Conservation (phyloP, 92 coral and sea anemone species). For the Muricea muricata region DNA sequence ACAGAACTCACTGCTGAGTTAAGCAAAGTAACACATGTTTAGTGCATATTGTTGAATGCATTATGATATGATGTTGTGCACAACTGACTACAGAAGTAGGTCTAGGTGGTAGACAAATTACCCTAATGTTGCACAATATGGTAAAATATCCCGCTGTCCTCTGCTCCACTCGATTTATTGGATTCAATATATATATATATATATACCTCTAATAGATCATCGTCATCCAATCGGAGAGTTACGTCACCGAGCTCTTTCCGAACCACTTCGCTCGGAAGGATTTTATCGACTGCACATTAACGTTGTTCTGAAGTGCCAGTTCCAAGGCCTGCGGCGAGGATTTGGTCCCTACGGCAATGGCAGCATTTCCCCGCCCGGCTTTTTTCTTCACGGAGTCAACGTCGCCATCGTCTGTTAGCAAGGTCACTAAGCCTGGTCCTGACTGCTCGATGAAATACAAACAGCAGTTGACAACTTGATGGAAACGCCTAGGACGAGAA, state of each 20-base stretch:
- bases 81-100: too few species aligned
- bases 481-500: constrained; percentile 80
- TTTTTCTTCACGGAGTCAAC: constrained; percentile 72
- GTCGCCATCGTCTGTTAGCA: constrained; percentile 78
- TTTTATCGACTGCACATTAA: constrained; percentile 88
- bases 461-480: constrained; percentile 94
- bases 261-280: constrained; percentile 80
- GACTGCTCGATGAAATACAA: constrained; percentile 82
- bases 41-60: background rate
- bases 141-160: too few species aligned
- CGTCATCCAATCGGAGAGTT: constrained; percentile 53
- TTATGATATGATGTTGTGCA: background rate
- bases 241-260: constrained; percentile 59
- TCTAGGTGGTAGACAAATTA: too few species aligned
- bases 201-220: constrained; percentile 24
- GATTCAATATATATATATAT: too few species aligned
- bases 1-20: too few species aligned
- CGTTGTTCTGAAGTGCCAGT: constrained; percentile 86
- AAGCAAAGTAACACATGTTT: background rate
- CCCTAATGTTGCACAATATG: too few species aligned
- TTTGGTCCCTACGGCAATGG: constrained; percentile 81
- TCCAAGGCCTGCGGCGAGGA: constrained; percentile 92
- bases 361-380: constrained; percentile 74
- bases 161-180: too few species aligned
- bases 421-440: constrained; percentile 89